A percentile compares a stretch with the other conserved stretches of the same genome.
phyloP scores from a whole-genome alignment of 2,797 vertebrate genomes.

The Hyperoplus lanceolatus region DNA sequence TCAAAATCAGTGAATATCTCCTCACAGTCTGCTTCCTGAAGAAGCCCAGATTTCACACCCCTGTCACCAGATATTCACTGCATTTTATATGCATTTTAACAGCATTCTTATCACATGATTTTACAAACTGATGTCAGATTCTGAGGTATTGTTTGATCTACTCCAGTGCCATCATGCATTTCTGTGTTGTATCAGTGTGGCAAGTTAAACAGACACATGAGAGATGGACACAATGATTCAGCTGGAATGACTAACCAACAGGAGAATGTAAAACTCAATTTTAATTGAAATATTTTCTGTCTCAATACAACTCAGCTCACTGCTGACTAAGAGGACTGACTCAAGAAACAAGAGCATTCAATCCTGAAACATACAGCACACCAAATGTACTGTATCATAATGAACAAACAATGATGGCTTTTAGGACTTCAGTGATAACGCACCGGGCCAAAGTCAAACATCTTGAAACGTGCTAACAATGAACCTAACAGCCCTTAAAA shows the following conservation, averaged over 20 bases:
- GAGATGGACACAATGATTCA: background rate
- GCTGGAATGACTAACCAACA: background rate
- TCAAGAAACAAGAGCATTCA: background rate
- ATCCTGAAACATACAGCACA: background rate
- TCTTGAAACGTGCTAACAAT: background rate
- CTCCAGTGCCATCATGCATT: background rate
- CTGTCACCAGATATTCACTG: too few relatives aligned
- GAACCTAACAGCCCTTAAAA: background rate
- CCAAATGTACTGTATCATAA: background rate
- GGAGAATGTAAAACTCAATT: background rate
- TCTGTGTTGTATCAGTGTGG: background rate
- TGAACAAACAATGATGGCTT: background rate
- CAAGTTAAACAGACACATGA: background rate
- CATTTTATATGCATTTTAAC: too few relatives aligned
- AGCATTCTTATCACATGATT: background rate
- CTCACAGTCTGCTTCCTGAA: too few relatives aligned
- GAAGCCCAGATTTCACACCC: too few relatives aligned
- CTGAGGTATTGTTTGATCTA: background rate
- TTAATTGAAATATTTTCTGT: background rate
- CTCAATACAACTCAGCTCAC: background rate
- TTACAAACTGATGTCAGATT: background rate
- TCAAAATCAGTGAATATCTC: too few relatives aligned
- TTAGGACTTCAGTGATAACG: background rate
- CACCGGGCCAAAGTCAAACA: background rate
- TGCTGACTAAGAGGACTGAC: background rate